phyloP scores from a whole-genome alignment of 2,113 vertebrate genomes.

The Leiothrix lutea region DNA sequence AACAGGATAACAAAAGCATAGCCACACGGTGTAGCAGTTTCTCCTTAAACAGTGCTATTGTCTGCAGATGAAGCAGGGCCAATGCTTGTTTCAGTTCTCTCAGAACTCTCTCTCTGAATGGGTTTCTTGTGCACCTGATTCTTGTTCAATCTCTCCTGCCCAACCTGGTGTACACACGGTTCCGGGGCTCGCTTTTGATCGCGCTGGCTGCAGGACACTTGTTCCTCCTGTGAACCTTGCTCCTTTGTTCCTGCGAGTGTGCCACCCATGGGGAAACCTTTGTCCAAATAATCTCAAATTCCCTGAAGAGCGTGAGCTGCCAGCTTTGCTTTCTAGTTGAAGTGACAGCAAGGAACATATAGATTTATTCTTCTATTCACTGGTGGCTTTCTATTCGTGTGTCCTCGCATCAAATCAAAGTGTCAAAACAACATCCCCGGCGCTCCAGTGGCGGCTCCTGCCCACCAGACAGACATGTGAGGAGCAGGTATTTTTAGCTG shows the following conservation, averaged over 20 bases:
- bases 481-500: background rate
- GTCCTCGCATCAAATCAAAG: conserved; percentile 4
- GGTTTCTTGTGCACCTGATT: background rate
- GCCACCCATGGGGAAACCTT: conserved; percentile 12
- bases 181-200: conserved; percentile 18
- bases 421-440: background rate
- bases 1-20: background rate
- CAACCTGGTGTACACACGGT: background rate
- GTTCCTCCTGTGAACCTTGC: background rate
- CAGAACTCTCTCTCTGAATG: background rate
- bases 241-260: conserved; percentile 13
- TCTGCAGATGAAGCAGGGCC: background rate
- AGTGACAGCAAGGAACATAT: conserved; percentile 1
- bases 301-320: conserved; percentile 2
- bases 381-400: background rate
- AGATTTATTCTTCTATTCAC: conserved; percentile 33
- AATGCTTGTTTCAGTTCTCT: background rate
- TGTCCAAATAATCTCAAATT: conserved; percentile 29
- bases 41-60: background rate
- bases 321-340: conserved; percentile 13
- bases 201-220: background rate
- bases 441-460: background rate
- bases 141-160: background rate
- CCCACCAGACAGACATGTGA: background rate
- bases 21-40: background rate